Percentiles rank a stretch among this genome's conserved stretches.
phyloP scores from a whole-genome alignment of 2,888 invertebrate species.

The Deilephila elpenor region DNA sequence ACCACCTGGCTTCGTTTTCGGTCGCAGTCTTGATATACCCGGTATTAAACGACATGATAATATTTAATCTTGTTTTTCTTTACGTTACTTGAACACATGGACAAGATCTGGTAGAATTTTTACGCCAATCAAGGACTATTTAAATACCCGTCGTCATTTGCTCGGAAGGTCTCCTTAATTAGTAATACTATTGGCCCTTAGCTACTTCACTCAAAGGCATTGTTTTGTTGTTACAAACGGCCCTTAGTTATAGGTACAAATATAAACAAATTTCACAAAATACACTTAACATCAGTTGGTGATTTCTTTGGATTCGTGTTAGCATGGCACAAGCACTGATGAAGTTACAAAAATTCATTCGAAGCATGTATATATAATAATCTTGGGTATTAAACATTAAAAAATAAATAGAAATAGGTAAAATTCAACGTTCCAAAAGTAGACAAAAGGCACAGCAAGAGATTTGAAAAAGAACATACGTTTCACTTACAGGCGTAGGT shows the following conservation, averaged over 20 bases:
- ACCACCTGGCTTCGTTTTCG: too few species aligned
- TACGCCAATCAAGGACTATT: background rate
- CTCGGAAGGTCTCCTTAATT: too few species aligned
- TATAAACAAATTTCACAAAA: background rate
- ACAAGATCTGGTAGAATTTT: background rate
- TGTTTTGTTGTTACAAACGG: background rate
- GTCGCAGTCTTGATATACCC: too few species aligned
- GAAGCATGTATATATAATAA: background rate
- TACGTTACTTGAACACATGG: background rate
- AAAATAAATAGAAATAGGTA: constrained; percentile 12
- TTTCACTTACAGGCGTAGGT: constrained; percentile 4
- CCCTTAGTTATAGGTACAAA: background rate
- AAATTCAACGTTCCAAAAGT: constrained; percentile 16
- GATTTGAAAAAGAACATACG: background rate
- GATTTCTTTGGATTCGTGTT: background rate
- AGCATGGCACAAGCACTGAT: background rate
- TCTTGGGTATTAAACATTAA: background rate
- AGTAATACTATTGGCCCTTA: too few species aligned
- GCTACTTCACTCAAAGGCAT: background rate
- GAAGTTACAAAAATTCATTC: background rate
- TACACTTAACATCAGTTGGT: background rate
- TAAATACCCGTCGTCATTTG: too few species aligned
- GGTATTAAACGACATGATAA: background rate
- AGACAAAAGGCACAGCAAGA: constrained; percentile 25
- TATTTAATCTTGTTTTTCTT: background rate